phyloP scores from a whole-genome alignment of 2,113 vertebrate genomes.

The Sus scrofa region DNA sequence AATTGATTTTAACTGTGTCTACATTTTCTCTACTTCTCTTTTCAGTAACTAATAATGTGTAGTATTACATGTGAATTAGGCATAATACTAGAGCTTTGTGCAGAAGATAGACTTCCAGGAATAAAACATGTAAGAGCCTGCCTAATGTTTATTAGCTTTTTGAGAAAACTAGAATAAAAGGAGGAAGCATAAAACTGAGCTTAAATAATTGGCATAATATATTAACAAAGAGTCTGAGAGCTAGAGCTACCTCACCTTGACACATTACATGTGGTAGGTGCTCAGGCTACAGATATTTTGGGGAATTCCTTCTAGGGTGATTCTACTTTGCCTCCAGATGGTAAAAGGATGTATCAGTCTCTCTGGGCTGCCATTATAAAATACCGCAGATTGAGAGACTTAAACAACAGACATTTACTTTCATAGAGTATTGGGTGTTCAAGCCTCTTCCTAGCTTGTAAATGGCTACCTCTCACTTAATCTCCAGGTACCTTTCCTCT shows the following conservation, averaged over 20 bases:
- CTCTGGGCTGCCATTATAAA: neutral
- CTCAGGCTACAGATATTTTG: neutral
- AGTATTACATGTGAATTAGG: neutral
- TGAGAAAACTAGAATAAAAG: neutral
- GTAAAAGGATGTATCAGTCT: neutral
- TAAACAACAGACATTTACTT: neutral
- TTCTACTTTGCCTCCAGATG: neutral
- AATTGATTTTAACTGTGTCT: conserved; percentile 53
- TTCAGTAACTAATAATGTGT: conserved; percentile 5
- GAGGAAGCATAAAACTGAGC: conserved; percentile 6
- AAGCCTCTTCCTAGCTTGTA: neutral
- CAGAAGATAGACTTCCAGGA: neutral
- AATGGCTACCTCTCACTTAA: neutral
- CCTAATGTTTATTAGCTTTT: neutral
- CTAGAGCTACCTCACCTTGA: neutral
- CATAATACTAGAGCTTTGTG: neutral
- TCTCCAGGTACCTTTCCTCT: neutral
- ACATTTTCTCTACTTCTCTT: conserved; percentile 27
- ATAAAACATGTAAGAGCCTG: neutral
- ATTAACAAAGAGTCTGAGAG: neutral
- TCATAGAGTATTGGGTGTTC: neutral
- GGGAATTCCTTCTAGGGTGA: neutral
- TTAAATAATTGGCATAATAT: neutral
- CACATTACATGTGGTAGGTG: neutral
- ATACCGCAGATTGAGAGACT: neutral